Conservation (phyloP, 2,888 invertebrate genomes). For the Drosophila phalerata region DNA sequence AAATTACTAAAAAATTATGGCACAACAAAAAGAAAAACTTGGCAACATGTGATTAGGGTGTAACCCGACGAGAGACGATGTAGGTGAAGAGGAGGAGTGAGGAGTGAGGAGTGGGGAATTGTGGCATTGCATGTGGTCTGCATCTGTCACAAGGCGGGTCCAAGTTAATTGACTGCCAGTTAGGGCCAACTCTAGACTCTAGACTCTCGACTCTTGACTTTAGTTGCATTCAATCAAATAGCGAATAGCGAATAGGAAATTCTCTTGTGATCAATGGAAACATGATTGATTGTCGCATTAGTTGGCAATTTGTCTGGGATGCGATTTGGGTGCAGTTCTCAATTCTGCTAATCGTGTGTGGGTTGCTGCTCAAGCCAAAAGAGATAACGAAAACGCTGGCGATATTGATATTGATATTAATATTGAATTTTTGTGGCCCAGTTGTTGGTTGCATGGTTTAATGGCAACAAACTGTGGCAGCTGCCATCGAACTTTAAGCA, state of each 20-base stretch:
- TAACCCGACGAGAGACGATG: constrained; percentile 31
- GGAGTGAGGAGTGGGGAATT: not conserved
- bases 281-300: constrained; percentile 69
- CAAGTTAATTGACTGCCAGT: constrained; percentile 55
- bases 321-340: constrained; percentile 66
- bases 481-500: constrained; percentile 56
- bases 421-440: constrained; percentile 54
- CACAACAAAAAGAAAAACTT: constrained; percentile 14
- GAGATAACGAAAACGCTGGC: not conserved
- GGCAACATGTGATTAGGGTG: constrained; percentile 71
- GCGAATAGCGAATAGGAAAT: too few relatives aligned
- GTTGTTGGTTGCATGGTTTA: constrained; percentile 30
- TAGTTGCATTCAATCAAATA: constrained; percentile 56
- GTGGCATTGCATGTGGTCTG: constrained; percentile 33
- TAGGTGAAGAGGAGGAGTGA: not conserved
- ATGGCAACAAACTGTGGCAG: constrained; percentile 31
- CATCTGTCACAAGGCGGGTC: constrained; percentile 53
- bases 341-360: constrained; percentile 35
- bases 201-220: constrained; percentile 42
- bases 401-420: constrained; percentile 58
- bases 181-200: constrained; percentile 50
- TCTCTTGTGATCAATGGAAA: constrained; percentile 15
- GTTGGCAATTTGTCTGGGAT: constrained; percentile 56
- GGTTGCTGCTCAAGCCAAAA: constrained; percentile 11
- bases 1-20: constrained; percentile 75